Base-by-base conservation (phyloP, 2,888 invertebrate species). In the Ceramica pisi region DNA sequence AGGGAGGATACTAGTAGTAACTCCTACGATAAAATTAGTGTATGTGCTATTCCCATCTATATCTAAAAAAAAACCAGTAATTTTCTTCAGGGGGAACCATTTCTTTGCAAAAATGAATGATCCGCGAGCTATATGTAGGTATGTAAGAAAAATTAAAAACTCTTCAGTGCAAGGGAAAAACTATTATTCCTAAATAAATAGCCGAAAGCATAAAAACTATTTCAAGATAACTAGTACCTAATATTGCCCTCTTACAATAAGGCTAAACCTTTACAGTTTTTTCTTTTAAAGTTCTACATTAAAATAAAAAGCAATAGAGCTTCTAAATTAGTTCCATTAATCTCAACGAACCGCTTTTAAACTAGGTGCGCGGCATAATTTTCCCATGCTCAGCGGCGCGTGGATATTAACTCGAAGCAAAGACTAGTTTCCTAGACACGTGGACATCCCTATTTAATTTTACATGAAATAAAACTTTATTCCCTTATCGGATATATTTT, bases 271-370 rank as follows among this genome's bases (percentile, higher is more conserved):
- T 1, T 16, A 16, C 9, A 55, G 19, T 4, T 23, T 55, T 64
- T 41, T 55, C 59, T 72, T 63, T 63, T 53, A 31, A 69, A 63
- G 61, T 44, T 41, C 16, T 56, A 50, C 14, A 61, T 60, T 59
- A 76, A 79, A 80, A 80, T 65, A 76, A 79, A 71, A 67, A 71
- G 67, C 64, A 76, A 80, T 56, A 71, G 23, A 71, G 61, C 56
- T 67, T 56, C 41, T 59, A 81, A 65, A 81, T 82, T 79, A 81
- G 62, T 70, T 59, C 67, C 71, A 81, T 81, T 81, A 78, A 81
- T 81, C 60, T 68, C 65, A 56, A 38, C 21, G 75, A 69, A 79
- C 55, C 53, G 63, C 71, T 81, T 71, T 81, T 55, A 79, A 75
- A 70, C 55, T 78, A 75, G 57, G n/a, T 59, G 79, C 75, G 64